Percentiles rank a stretch among this genome's conserved stretches.
Evolutionary conservation across 2,888 invertebrate species (phyloP).

Genomic region (Megastigmus dorsalis): DNA sequence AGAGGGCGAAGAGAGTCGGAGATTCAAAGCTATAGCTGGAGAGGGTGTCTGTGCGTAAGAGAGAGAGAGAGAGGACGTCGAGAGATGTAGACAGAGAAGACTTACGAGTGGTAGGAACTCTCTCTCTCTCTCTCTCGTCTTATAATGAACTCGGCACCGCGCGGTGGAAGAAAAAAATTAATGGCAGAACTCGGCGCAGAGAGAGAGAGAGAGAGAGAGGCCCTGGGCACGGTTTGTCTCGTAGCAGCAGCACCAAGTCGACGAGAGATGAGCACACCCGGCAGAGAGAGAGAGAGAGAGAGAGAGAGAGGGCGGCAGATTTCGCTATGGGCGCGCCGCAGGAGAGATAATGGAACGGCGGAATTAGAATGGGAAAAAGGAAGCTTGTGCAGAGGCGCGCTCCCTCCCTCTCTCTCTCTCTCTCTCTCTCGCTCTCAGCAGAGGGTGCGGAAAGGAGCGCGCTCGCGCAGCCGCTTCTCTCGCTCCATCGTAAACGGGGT

Average conservation of each 20-base stretch:
- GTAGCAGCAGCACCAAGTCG: too few relatives aligned
- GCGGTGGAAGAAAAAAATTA: conserved; percentile 51
- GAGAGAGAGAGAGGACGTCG: neutral
- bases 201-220: too few relatives aligned
- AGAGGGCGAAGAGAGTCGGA: neutral
- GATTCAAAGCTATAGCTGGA: neutral
- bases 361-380: conserved; percentile 41
- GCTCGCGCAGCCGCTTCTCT: neutral
- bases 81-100: conserved; percentile 17
- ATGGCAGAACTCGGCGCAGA: conserved; percentile 50
- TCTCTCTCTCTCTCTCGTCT: too few relatives aligned
- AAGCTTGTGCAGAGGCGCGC: too few relatives aligned
- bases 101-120: conserved; percentile 26
- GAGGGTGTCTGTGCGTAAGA: neutral
- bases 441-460: too few relatives aligned
- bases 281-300: too few relatives aligned
- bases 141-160: conserved; percentile 51
- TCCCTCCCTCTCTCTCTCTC: too few relatives aligned
- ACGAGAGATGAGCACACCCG: too few relatives aligned
- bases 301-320: too few relatives aligned
- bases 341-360: conserved; percentile 44
- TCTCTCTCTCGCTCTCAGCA: too few relatives aligned
- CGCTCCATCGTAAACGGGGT: conserved; percentile 39
- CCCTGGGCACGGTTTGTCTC: too few relatives aligned
- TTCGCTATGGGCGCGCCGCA: neutral